Percentiles rank a stretch among this genome's conserved stretches.
phyloP scores from a whole-genome alignment of 2,888 invertebrate species.

The Gasteruption jaculator region DNA sequence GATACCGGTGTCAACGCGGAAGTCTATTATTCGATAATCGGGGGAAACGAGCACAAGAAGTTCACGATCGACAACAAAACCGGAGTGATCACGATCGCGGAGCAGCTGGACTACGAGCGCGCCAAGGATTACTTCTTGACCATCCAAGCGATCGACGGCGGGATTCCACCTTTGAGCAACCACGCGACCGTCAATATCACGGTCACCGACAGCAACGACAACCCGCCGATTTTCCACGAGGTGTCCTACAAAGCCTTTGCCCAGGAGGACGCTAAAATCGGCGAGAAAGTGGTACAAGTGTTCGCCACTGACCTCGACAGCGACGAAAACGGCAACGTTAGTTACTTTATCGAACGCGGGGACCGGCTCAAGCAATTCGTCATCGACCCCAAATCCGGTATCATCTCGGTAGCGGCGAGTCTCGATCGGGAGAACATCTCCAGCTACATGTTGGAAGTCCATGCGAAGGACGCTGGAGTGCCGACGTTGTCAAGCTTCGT shows the following conservation, averaged over 20 bases:
- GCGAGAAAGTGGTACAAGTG: slow-evolving; percentile 70
- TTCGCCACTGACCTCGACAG: slow-evolving; percentile 83
- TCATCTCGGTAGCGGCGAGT: slow-evolving; percentile 67
- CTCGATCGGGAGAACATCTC: slow-evolving; percentile 77
- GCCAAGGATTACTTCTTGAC: slow-evolving; percentile 82
- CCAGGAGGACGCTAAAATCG: slow-evolving; percentile 72
- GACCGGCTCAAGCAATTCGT: slow-evolving; percentile 73
- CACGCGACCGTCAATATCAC: slow-evolving; percentile 84
- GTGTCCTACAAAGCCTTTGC: slow-evolving; percentile 71
- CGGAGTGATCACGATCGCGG: slow-evolving; percentile 73
- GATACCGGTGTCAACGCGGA: slow-evolving; percentile 93
- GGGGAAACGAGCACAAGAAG: slow-evolving; percentile 84
- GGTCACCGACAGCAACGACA: slow-evolving; percentile 82
- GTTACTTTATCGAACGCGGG: slow-evolving; percentile 73
- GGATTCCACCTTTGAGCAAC: slow-evolving; percentile 83
- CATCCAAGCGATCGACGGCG: slow-evolving; percentile 86
- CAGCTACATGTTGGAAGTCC: slow-evolving; percentile 73
- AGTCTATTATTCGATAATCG: slow-evolving; percentile 81
- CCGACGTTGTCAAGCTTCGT: slow-evolving; percentile 72
- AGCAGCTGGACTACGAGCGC: slow-evolving; percentile 82
- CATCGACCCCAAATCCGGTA: slow-evolving; percentile 73
- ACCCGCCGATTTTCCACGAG: slow-evolving; percentile 77
- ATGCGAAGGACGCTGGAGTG: slow-evolving; percentile 76
- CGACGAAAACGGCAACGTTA: slow-evolving; percentile 72
- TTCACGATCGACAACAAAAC: slow-evolving; percentile 71